phyloP scores from a whole-genome alignment of 2,888 invertebrate genomes.

The Syrphus vitripennis region DNA sequence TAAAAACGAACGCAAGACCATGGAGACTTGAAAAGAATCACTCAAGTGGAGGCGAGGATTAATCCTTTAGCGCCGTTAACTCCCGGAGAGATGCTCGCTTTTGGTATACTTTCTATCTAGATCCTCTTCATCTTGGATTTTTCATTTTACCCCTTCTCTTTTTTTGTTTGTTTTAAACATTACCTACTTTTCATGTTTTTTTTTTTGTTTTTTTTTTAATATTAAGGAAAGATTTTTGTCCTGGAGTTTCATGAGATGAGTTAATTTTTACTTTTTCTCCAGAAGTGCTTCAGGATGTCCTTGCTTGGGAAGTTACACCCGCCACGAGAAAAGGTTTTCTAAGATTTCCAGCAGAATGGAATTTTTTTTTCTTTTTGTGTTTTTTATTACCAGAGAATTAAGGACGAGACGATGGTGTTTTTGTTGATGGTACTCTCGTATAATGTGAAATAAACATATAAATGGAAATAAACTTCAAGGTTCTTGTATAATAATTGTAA shows the following conservation, averaged over 20 bases:
- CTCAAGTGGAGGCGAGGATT: conserved; percentile 64
- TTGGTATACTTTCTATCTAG: conserved; percentile 11
- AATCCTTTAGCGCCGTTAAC: conserved; percentile 67
- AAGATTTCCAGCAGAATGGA: not conserved
- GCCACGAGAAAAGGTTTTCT: not conserved
- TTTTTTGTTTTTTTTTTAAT: not conserved
- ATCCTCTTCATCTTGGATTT: not conserved
- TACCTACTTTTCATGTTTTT: not conserved
- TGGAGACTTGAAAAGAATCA: conserved; percentile 48
- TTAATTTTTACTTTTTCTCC: conserved; percentile 14
- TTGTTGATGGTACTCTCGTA: not conserved
- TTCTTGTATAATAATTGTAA: conserved; percentile 7
- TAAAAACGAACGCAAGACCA: conserved; percentile 1
- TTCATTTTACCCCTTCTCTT: not conserved
- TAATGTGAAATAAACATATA: conserved; percentile 3
- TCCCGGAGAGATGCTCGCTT: conserved; percentile 59
- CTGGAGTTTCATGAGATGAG: conserved; percentile 12
- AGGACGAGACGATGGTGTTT: not conserved
- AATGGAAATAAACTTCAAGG: conserved; percentile 5
- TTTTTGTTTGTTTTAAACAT: not conserved
- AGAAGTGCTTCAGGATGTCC: conserved; percentile 32
- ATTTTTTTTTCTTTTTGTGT: not conserved
- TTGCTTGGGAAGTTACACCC: not conserved
- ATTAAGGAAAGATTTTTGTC: not conserved
- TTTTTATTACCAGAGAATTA: conserved; percentile 17